Conservation (phyloP, 1,140 invertebrate genomes). For the Venustaconcha ellipsiformis region DNA sequence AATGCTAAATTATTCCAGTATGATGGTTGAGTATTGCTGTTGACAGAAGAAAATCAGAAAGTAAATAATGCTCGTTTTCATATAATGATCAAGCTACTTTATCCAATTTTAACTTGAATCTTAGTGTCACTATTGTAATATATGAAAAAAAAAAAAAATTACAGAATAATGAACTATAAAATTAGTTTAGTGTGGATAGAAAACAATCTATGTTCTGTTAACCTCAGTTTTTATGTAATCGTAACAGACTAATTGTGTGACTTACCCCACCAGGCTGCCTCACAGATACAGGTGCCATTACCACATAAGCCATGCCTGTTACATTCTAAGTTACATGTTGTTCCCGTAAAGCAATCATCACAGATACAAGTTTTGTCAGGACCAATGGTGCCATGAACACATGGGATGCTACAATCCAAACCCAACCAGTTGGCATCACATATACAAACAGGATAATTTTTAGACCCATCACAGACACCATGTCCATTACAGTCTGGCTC, state of each 20-base stretch:
- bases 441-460: conserved; percentile 40
- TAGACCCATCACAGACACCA: conserved; percentile 41
- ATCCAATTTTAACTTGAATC: too few species aligned
- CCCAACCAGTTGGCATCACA: conserved; percentile 52
- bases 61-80: too few species aligned
- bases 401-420: conserved; percentile 45
- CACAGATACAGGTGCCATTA: conserved; percentile 40
- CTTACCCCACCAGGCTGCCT: conserved; percentile 52
- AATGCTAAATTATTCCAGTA: too few species aligned
- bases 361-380: conserved; percentile 38
- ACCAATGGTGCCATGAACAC: conserved; percentile 43
- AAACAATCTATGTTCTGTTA: too few species aligned
- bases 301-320: conserved; percentile 48
- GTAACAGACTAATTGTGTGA: not conserved
- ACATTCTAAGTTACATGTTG: conserved; percentile 40
- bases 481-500: conserved; percentile 49
- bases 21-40: too few species aligned
- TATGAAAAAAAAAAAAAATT: not conserved
- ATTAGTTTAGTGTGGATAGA: not conserved
- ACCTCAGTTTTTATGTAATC: too few species aligned
- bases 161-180: not conserved
- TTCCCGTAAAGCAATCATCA: conserved; percentile 45
- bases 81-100: too few species aligned
- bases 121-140: too few species aligned
- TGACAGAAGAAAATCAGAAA: too few species aligned